These are phyloP conservation scores for Leontocebus nigricollis DNA, from an alignment of 2,797 vertebrate species.

Conservation along the genomic window DNA sequence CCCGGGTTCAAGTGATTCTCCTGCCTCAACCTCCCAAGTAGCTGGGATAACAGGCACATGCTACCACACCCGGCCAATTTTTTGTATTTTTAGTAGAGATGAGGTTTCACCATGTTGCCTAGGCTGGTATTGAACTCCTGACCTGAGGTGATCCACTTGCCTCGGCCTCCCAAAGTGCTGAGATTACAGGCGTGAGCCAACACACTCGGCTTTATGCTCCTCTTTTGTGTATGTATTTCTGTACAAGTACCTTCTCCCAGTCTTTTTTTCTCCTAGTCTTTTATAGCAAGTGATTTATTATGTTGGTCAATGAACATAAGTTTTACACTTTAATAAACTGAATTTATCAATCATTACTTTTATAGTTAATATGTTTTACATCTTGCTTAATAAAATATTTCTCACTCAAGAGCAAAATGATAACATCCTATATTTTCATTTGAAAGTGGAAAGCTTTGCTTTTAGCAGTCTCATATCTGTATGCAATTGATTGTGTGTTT, in stretches of 20 bases:
- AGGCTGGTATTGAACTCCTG: too few species aligned
- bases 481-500: background rate
- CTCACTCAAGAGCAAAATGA: background rate
- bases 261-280: background rate
- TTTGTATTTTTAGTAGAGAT: too few species aligned
- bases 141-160: too few species aligned
- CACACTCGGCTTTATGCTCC: background rate
- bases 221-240: background rate
- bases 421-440: background rate
- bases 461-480: background rate
- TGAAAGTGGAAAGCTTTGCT: background rate
- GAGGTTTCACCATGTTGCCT: too few species aligned
- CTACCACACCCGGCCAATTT: too few species aligned
- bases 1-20: too few species aligned
- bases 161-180: too few species aligned
- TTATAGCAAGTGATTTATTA: background rate
- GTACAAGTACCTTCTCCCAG: background rate
- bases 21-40: too few species aligned
- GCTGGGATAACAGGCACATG: too few species aligned
- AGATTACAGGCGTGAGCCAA: too few species aligned
- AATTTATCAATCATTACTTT: background rate
- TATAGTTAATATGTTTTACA: background rate
- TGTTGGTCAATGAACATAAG: background rate
- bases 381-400: background rate
- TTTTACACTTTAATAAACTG: background rate